phyloP scores from a whole-genome alignment of 2,888 invertebrate species.

The Scaptomyza parva region DNA sequence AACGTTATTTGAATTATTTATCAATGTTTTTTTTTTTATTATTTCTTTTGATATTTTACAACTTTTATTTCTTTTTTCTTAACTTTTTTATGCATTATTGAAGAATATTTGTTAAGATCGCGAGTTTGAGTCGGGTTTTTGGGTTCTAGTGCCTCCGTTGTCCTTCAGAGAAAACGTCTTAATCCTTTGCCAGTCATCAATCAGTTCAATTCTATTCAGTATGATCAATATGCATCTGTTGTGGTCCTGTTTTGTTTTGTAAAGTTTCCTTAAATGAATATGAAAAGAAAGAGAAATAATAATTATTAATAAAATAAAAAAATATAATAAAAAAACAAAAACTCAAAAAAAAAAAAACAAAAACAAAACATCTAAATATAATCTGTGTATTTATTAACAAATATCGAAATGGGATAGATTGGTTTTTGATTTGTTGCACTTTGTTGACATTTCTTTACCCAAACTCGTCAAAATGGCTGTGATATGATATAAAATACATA shows the following conservation, averaged over 20 bases:
- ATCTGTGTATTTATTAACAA: conserved; percentile 41
- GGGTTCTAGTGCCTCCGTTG: conserved; percentile 78
- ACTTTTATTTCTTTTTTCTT: not conserved
- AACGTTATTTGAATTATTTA: conserved; percentile 21
- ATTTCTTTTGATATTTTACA: conserved; percentile 11
- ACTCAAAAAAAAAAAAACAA: conserved; percentile 53
- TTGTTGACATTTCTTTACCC: conserved; percentile 83
- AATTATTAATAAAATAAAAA: conserved; percentile 76
- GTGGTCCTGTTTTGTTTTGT: conserved; percentile 82
- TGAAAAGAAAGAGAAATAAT: conserved; percentile 59
- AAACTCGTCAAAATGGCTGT: conserved; percentile 85
- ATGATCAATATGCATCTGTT: conserved; percentile 76
- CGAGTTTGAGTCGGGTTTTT: conserved; percentile 64
- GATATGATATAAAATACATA: conserved; percentile 83
- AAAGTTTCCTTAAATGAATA: conserved; percentile 80
- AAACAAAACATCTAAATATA: conserved; percentile 71
- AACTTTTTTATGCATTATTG: conserved; percentile 1
- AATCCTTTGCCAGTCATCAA: conserved; percentile 64
- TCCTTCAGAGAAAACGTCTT: conserved; percentile 67
- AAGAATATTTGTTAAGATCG: conserved; percentile 31
- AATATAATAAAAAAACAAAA: conserved; percentile 68
- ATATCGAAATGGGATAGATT: not conserved
- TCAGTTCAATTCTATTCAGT: conserved; percentile 72
- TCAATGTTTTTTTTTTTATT: conserved; percentile 27
- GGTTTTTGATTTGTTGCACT: not conserved